Evolutionary conservation across 2,797 vertebrate species (phyloP), one percentile per base, ranked within the genome.

Genomic region (Atherinosoma microstoma): DNA sequence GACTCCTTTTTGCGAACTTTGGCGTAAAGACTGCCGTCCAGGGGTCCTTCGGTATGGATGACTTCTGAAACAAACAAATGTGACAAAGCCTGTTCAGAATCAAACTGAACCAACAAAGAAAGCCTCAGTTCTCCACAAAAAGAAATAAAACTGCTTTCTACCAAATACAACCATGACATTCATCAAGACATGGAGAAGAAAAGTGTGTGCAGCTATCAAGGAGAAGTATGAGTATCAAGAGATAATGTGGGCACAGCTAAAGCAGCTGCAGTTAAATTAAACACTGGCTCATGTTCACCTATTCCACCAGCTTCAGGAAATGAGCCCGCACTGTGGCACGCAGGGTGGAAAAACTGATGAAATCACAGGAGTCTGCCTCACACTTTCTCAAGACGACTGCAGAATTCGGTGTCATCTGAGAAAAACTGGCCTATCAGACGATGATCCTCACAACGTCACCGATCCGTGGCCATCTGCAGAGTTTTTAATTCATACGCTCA

Each of bases 1-100:
- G 96, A 97, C 65, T 98, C 97, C 93, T 99, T 99, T 95, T 98
- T 99, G 81, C 98, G 97, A 83, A 99, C 97, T 90, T 98, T 98
- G 89, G 98, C 98, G 1, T 99, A 99, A 73, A 99, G 95, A 90
- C 98, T 99, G 87, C 98, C 97, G 1, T 99, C 98, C 88, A 99
- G 90, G 0, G 98, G 98, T 51, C 98, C 98, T 92, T 99, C 94
- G 0, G 97, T 99, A 83, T 99, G 98, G 80, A 96, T 96, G 85
- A 97, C 96, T 76, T 98, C 97, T 98, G 89, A 85, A 86, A 84
- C 49, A 83, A 76, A 79, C 7, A 78, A 78, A 70, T 15, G 76
- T 0, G 60, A 84, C 16, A 72, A 58, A 57, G 11, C 47, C 1
- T 65, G 2, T 58, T 91, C 79, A 87, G 30, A 75, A 57, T 32